Evolutionary conservation across 1,140 invertebrate species (phyloP).

Genomic region (Mactra quadrangularis): DNA sequence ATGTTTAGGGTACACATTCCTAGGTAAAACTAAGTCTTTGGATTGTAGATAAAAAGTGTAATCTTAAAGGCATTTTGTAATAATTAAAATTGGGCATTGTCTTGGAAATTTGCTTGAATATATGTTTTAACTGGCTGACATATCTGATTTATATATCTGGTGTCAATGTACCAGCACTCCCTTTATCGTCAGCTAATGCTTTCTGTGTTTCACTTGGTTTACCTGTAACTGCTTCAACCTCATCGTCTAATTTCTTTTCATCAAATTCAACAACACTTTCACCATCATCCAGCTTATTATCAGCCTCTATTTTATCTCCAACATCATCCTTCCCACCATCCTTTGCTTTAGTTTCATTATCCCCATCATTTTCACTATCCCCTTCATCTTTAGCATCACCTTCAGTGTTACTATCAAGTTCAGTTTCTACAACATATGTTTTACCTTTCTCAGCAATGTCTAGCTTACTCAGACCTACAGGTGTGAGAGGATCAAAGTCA

Average conservation of each 20-base stretch:
- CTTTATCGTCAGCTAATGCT: slow-evolving; percentile 48
- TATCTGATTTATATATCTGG: slow-evolving; percentile 28
- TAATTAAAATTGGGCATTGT: too few relatives aligned
- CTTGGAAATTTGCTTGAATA: too few relatives aligned
- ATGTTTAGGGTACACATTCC: too few relatives aligned
- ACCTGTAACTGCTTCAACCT: slow-evolving; percentile 38
- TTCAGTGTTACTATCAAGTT: slow-evolving; percentile 1
- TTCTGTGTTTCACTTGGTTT: slow-evolving; percentile 34
- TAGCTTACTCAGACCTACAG: slow-evolving; percentile 20
- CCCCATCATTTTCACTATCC: not conserved
- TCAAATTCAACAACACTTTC: slow-evolving; percentile 41
- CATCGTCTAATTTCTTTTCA: slow-evolving; percentile 47
- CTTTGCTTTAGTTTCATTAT: not conserved
- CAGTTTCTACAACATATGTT: slow-evolving; percentile 38
- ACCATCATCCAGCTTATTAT: slow-evolving; percentile 28
- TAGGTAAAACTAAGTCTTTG: too few relatives aligned
- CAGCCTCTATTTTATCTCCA: slow-evolving; percentile 1
- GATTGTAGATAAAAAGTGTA: too few relatives aligned
- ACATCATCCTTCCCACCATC: slow-evolving; percentile 16
- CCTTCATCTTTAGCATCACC: not conserved
- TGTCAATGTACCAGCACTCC: slow-evolving; percentile 46
- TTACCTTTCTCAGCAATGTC: slow-evolving; percentile 50
- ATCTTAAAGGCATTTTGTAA: too few relatives aligned
- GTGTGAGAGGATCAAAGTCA: slow-evolving; percentile 4
- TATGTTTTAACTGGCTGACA: too few relatives aligned